phyloP scores from a whole-genome alignment of 2,113 vertebrate genomes.

The Calidris pygmaea region DNA sequence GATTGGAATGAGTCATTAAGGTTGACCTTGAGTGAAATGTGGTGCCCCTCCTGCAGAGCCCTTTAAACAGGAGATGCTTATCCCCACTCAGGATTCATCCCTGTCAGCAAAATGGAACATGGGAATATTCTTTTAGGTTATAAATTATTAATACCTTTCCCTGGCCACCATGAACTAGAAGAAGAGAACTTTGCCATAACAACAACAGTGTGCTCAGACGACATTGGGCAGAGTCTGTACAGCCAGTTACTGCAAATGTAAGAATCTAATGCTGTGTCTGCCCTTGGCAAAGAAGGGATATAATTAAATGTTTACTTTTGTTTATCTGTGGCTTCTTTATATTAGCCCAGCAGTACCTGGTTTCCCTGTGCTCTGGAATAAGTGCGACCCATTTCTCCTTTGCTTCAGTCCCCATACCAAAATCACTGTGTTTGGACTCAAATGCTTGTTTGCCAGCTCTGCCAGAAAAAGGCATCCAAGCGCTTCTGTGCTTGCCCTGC shows the following conservation, averaged over 20 bases:
- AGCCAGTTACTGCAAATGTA: fast-evolving
- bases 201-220: too few relatives aligned
- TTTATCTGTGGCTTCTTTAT: not conserved
- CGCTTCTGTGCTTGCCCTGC: not conserved
- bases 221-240: not conserved
- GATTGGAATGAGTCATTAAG: not conserved
- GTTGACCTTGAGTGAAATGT: not conserved
- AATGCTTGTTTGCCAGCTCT: not conserved
- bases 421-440: not conserved
- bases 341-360: not conserved
- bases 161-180: not conserved
- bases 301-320: not conserved
- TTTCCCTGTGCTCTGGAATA: not conserved
- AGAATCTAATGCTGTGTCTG: not conserved
- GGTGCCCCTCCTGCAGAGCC: not conserved
- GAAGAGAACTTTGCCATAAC: not conserved
- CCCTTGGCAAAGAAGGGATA: not conserved
- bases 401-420: not conserved
- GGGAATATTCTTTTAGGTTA: not conserved
- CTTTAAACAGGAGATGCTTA: not conserved
- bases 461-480: not conserved
- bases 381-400: not conserved
- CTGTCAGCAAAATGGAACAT: not conserved
- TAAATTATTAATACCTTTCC: not conserved
- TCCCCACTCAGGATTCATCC: fast-evolving